Conservation (phyloP, 2,113 vertebrate species). For the Holacanthus passer region DNA sequence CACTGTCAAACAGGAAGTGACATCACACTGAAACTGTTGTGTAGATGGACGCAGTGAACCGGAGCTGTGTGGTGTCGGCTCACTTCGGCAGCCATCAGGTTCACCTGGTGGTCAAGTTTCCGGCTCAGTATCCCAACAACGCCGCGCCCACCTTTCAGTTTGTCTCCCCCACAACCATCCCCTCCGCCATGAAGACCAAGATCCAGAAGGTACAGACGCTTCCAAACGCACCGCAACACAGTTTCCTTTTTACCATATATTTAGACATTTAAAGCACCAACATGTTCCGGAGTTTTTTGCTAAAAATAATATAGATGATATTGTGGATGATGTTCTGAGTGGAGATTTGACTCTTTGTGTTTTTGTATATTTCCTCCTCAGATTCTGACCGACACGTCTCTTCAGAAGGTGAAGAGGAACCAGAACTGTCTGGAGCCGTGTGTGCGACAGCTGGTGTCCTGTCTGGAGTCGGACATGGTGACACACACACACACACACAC, state of each 20-base stretch:
- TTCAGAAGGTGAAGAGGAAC: constrained; percentile 98
- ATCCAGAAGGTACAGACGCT: constrained; percentile 91
- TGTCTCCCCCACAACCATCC: constrained; percentile 93
- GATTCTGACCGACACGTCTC: constrained; percentile 96
- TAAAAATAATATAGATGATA: neutral
- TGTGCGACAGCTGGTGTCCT: constrained; percentile 96
- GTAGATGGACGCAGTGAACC: constrained; percentile 95
- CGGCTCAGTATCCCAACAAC: constrained; percentile 96
- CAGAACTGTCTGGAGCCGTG: constrained; percentile 99
- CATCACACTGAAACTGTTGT: neutral
- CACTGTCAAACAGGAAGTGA: constrained; percentile 13
- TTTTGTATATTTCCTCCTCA: constrained; percentile 68
- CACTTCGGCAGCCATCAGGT: constrained; percentile 93
- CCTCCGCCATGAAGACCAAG: constrained; percentile 93
- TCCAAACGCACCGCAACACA: neutral
- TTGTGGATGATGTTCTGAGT: neutral
- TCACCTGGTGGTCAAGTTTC: constrained; percentile 96
- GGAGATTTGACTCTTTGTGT: neutral
- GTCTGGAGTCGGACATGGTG: constrained; percentile 96
- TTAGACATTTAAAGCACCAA: neutral
- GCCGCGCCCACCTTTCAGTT: constrained; percentile 97
- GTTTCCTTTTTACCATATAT: neutral
- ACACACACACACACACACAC: constrained; percentile 52
- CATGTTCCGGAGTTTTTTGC: neutral
- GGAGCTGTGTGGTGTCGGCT: constrained; percentile 94